Evolutionary conservation across 1,140 invertebrate genomes (phyloP), one percentile per base, ranked within the genome.

Genomic region (Drosophila cardini): DNA sequence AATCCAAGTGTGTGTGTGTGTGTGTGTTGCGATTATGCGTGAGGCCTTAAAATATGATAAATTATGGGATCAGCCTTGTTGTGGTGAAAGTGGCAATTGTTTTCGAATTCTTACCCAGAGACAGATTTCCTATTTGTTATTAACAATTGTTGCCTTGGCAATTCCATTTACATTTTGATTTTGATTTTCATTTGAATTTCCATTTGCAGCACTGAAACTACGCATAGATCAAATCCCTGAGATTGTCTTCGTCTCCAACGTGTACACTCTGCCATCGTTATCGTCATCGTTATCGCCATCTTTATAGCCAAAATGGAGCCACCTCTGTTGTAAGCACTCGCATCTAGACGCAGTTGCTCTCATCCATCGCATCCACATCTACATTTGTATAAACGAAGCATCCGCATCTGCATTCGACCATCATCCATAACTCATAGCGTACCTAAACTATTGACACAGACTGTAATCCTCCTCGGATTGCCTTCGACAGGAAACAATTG

Each of bases 71-170:
- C 26, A 42, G 46, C 58, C 53, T 11, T 30, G 16, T 11, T 30
- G 16, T 30, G 70, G 83, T 67, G 84, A 89, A 89, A 89, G 84
- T 84, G 77, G 48, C 81, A 80, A 80, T 84, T 84, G 80, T 83
- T 40, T 60, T 75, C 83, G 69, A 74, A 89, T 89, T 89, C 84
- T 89, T 78, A 72, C 52, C 55, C 67, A 71, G 61, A 69, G 40
- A 48, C 56, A 81, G 46, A 78, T 81, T 86, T 86, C 82, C 78
- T 86, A 78, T 76, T 86, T 72, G 64, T 42, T 72, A 69, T 48
- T 57, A 78, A 75, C 72, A 84, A 85, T 84, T 74, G 73, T 76
- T 83, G 36, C 61, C 48, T 45, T 45, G 42, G 42, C 73, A 38
- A 11, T 64, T 32, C 26, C 34, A 36, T 74, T 78, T 72, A 26